Conservation (phyloP, 2,797 vertebrate genomes). For the Dryobates pubescens region DNA sequence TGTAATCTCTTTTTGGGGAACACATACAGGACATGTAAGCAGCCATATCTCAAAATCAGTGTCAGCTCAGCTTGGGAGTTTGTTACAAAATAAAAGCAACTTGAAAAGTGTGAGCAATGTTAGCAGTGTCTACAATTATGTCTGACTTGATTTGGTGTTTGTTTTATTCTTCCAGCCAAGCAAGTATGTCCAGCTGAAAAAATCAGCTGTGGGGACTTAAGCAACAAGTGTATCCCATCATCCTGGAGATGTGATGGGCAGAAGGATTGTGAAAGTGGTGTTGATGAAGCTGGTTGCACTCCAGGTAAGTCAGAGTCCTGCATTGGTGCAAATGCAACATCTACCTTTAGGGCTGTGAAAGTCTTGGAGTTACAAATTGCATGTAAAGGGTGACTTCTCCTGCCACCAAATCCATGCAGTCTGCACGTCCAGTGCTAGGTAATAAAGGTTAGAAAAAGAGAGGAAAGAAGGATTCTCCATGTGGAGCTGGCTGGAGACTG, state of each 20-base stretch:
- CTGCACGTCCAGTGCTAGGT: background rate
- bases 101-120: background rate
- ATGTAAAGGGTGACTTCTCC: background rate
- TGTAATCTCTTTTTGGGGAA: background rate
- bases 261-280: conserved; percentile 91
- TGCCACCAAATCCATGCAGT: background rate
- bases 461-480: background rate
- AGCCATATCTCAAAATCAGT: background rate
- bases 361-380: background rate
- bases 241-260: conserved; percentile 98
- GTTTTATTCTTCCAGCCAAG: conserved; percentile 77
- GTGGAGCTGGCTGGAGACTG: background rate
- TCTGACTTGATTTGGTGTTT: background rate
- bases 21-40: accelerated
- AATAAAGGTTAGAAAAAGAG: background rate
- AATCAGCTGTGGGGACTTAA: conserved; percentile 90
- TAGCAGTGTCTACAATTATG: background rate
- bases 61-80: background rate
- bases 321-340: background rate
- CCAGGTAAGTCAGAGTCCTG: conserved; percentile 82
- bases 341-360: background rate
- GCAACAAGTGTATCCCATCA: conserved; percentile 91
- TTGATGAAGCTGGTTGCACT: conserved; percentile 90
- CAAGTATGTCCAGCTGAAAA: conserved; percentile 93
- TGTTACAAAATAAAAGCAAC: background rate